Base-by-base conservation (phyloP, 2,888 invertebrate species). In the Apantesis nais region DNA sequence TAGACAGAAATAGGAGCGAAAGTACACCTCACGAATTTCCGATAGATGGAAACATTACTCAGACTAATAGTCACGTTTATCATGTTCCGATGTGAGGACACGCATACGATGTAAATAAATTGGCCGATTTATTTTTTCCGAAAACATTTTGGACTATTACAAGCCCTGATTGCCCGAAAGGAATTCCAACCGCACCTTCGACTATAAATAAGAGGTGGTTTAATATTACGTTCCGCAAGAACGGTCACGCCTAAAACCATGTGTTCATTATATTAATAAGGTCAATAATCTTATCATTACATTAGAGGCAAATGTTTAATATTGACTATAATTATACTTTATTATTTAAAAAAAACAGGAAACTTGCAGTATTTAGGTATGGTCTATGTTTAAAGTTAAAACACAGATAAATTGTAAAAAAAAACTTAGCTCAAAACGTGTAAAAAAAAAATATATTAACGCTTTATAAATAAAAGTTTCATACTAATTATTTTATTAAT, bases 11-110 rank as follows among this genome's bases (percentile, higher is more conserved):
- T 79, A 68, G 78, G 67, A 62, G 71, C 62, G 71, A 72, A 75
- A 66, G 65, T 73, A 79, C 76, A 78, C 81, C 77, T 78, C 70
- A 77, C 76, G 74, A 76, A 82, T 84, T 77, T 73, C 72, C 77
- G 73, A 85, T 83, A 71, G 77, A 83, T 80, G 78, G 76, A 80
- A 76, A 73, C 82, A 85, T 85, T 78, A 80, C 71, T 86, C 82
- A 79, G 64, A 8, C 44, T 79, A 84, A 86, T 83, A 78, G 68
- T 74, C 71, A 75, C 71, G 63, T 85, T 74, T 74, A 76, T 86
- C 81, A 82, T 78, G 77, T 74, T 76, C 72, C 65, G 67, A 74
- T 77, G 75, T 76, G 71, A 74, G 76, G 68, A 79, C 76, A 83
- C 82, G 82, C 69, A 74, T 75, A 77, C 80, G 72, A 78, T 81